phyloP scores from a whole-genome alignment of 2,888 invertebrate genomes.

The Eupsilia transversa region DNA sequence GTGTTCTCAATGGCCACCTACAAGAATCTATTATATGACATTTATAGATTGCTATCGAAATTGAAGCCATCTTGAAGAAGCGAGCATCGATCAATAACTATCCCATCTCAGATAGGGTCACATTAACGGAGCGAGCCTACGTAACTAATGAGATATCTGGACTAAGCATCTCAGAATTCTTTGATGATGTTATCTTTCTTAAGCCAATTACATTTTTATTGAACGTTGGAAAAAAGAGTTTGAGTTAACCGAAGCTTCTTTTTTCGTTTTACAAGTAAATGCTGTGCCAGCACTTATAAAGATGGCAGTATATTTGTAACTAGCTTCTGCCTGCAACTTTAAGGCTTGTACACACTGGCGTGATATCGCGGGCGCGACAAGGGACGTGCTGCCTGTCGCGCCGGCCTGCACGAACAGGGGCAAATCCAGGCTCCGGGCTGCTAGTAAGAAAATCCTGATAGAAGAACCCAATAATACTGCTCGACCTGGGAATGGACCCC shows the following conservation, averaged over 20 bases:
- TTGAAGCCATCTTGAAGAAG: conserved; percentile 40
- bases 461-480: no score
- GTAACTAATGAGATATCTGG: conserved; percentile 45
- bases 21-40: conserved; percentile 53
- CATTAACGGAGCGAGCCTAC: conserved; percentile 42
- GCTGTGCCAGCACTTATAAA: not conserved
- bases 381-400: no score
- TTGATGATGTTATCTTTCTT: conserved; percentile 17
- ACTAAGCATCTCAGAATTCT: conserved; percentile 45
- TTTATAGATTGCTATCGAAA: conserved; percentile 58
- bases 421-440: no score
- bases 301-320: not conserved
- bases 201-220: conserved; percentile 36
- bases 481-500: no score
- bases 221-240: not conserved
- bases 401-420: no score
- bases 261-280: not conserved
- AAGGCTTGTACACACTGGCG: no score
- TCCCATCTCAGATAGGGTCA: conserved; percentile 43
- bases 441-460: no score
- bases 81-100: conserved; percentile 50
- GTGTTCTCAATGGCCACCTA: conserved; percentile 28
- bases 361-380: no score
- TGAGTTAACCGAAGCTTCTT: not conserved
- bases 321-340: no score